Evolutionary conservation across 2,888 invertebrate species (phyloP).

Genomic region (Troides helena): DNA sequence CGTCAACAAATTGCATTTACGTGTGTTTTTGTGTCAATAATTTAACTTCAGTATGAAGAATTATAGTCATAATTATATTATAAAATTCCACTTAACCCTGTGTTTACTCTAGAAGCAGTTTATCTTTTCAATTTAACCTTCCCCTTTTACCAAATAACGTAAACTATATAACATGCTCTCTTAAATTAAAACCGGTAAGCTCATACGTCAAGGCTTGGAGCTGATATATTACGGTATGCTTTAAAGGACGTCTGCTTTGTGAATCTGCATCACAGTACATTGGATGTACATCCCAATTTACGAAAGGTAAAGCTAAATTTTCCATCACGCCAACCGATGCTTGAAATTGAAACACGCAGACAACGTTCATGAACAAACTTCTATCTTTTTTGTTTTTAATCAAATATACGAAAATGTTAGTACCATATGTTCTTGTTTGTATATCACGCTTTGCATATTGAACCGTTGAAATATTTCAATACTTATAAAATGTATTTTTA

Average conservation of each 20-base stretch:
- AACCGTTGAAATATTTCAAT: too few relatives aligned
- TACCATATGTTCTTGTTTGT: neutral
- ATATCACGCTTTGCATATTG: neutral
- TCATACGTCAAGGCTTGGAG: neutral
- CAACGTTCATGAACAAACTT: neutral
- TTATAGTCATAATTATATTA: too few relatives aligned
- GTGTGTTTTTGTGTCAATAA: too few relatives aligned
- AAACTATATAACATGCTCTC: neutral
- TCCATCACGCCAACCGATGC: conserved; percentile 3
- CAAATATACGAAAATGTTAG: neutral
- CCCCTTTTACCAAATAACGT: too few relatives aligned
- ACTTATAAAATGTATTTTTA: too few relatives aligned
- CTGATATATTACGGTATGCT: neutral
- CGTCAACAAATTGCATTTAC: too few relatives aligned
- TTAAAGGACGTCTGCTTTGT: neutral
- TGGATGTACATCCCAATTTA: neutral
- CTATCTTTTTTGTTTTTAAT: neutral
- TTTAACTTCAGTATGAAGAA: too few relatives aligned
- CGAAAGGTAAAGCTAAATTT: conserved; percentile 1
- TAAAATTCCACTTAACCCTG: too few relatives aligned
- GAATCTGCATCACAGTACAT: neutral
- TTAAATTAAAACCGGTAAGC: neutral
- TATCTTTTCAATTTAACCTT: too few relatives aligned
- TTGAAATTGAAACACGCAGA: neutral
- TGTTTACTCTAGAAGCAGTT: too few relatives aligned